Evolutionary conservation across 2,797 vertebrate species (phyloP), one percentile per base, ranked within the genome.

Genomic region (Enteromius thamalakanensis): DNA sequence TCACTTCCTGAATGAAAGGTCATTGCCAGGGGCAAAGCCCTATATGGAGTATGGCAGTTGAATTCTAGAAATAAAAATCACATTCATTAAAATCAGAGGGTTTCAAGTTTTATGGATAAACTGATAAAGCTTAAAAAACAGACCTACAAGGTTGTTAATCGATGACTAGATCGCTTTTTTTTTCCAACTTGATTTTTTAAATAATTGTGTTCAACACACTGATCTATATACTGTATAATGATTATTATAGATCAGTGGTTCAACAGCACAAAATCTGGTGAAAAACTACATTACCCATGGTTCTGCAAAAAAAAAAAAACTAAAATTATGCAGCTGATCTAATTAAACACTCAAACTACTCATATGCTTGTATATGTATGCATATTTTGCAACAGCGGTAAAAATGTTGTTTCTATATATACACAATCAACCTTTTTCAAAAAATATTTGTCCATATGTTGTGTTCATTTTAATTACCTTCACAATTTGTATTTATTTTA

Each of bases 1-100:
- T 72, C 62, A 67, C 60, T 86, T 83, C 85, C 83, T 70, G n/a
- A 80, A 68, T 83, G 53, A 86, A 81, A 85, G 76, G 71, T 85
- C 51, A 47, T 42, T 75, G 55, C 76, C 12, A n/a, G n/a, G 14
- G 21, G 74, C 40, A 79, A 15, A 11, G 26, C 7, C 51, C n/a
- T 68, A n/a, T 37, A 34, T 37, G 37, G 51, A 77, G 21, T 6
- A 14, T n/a, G 6, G 23, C 15, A 23, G 53, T 23, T 37, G 14
- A 60, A 55, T 26, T 58, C 34, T 40, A 12, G 34, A 60, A 60
- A 34, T 60, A 42, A 76, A 60, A 76, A 40, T 26, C 7, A 26
- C 14, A 26, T 76, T 26, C 0, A 11, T 40, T 42, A 26, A 40
- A 5, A 3, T 1, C n/a, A 42, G 19, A 2, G 11, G 32, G 21